Percentiles rank a stretch among this genome's conserved stretches.
Evolutionary conservation across 2,113 vertebrate genomes (phyloP).

Genomic region (Micronisus gabar): DNA sequence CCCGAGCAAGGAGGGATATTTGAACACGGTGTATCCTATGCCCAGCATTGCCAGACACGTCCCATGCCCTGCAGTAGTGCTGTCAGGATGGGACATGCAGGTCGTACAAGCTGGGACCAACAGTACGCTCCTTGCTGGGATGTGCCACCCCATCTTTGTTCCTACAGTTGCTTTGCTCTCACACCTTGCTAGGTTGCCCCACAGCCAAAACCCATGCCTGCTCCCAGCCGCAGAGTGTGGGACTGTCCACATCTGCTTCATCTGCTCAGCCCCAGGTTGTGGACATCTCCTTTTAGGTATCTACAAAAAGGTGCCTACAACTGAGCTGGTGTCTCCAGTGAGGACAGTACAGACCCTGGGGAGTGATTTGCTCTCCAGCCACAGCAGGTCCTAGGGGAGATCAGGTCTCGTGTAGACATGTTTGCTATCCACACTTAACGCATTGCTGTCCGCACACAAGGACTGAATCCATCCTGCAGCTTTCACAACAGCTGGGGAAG

Average conservation of each 20-base stretch:
- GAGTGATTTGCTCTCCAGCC: not conserved
- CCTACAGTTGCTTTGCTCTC: not conserved
- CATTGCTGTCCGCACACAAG: not conserved
- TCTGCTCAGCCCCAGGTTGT: not conserved
- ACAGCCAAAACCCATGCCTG: not conserved
- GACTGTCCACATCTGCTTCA: not conserved
- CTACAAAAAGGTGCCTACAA: not conserved
- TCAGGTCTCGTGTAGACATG: fast-evolving
- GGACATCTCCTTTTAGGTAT: not conserved
- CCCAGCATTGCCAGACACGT: not conserved
- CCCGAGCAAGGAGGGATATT: not conserved
- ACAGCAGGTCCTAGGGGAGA: not conserved
- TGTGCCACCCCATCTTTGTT: not conserved
- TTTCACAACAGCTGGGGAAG: not conserved
- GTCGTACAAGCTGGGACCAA: not conserved
- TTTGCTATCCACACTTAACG: not conserved
- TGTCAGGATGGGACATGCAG: not conserved
- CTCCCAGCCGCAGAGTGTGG: not conserved
- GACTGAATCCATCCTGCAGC: not conserved
- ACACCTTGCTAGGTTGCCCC: not conserved
- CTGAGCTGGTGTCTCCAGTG: not conserved
- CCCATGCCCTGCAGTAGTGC: not conserved
- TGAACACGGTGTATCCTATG: not conserved
- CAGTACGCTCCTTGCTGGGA: not conserved
- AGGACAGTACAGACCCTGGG: not conserved